Evolutionary conservation across 2,888 invertebrate genomes (phyloP).

Genomic region (Myopa tessellatipennis): DNA sequence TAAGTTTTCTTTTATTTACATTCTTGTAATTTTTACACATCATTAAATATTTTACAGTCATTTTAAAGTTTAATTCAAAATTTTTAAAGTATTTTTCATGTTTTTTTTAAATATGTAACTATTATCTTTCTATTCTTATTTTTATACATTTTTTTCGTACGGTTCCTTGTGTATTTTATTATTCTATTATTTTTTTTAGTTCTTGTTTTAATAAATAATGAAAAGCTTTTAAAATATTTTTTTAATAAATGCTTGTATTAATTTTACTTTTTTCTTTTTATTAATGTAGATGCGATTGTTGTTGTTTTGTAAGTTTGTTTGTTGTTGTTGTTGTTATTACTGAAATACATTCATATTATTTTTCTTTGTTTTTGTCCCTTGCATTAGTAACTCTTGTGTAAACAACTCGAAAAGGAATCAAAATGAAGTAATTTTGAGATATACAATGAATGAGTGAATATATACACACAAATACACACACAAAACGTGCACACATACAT

Average conservation of each 20-base stretch:
- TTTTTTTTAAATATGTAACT: no score
- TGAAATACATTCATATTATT: no score
- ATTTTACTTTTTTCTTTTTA: neutral
- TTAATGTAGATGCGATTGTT: neutral
- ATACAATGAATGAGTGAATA: no score
- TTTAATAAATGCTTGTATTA: constrained; percentile 5
- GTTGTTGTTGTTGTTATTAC: neutral
- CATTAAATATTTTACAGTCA: no score
- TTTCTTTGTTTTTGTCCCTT: constrained; percentile 3
- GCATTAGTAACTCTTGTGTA: constrained; percentile 27
- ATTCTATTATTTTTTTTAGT: no score
- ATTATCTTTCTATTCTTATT: neutral
- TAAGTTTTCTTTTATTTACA: no score
- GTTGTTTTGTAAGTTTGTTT: neutral
- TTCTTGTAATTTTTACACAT: no score
- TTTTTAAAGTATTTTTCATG: no score
- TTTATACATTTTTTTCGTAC: no score
- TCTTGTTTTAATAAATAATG: neutral
- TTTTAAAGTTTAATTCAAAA: no score
- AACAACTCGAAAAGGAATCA: neutral
- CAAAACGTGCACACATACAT: neutral
- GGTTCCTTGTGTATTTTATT: no score
- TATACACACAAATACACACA: neutral
- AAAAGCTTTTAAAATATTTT: neutral
- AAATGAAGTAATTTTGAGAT: neutral